Evolutionary conservation across 2,797 vertebrate species (phyloP).

Genomic region (Phrynocephalus forsythii): DNA sequence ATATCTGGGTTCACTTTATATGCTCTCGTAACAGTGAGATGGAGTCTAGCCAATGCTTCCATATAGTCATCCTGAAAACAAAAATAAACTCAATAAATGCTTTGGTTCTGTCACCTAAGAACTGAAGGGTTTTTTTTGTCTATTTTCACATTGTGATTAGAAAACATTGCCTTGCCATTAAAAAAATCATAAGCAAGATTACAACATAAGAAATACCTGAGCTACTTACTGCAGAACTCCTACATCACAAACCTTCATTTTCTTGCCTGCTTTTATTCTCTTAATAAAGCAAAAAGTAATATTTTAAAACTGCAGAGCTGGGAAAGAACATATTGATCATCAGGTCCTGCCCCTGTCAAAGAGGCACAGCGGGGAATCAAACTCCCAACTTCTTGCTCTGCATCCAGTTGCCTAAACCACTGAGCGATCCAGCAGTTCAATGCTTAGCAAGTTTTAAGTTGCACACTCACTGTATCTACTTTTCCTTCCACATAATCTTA

Average conservation of each 20-base stretch:
- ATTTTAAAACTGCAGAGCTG: no score
- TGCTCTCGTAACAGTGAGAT: slow-evolving; percentile 92
- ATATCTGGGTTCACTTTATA: slow-evolving; percentile 95
- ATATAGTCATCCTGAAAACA: slow-evolving; percentile 89
- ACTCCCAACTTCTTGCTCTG: no score
- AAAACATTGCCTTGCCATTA: not conserved
- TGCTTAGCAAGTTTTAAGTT: not conserved
- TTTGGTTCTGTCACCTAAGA: not conserved
- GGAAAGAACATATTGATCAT: no score
- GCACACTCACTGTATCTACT: not conserved
- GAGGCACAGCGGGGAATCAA: no score
- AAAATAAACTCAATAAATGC: slow-evolving; percentile 49
- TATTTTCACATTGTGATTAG: not conserved
- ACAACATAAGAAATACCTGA: not conserved
- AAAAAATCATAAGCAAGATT: not conserved
- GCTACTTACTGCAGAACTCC: not conserved
- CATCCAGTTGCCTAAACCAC: no score
- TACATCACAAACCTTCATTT: not conserved
- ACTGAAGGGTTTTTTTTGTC: not conserved
- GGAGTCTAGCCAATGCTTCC: slow-evolving; percentile 90
- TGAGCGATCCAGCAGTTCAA: no score
- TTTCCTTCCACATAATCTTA: not conserved
- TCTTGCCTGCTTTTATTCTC: not conserved
- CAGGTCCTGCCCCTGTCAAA: no score
- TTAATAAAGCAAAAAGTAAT: not conserved